These are phyloP conservation scores for Acestrorhynchus altus DNA, from an alignment of 2,797 vertebrate species.

Conservation along the genomic window DNA sequence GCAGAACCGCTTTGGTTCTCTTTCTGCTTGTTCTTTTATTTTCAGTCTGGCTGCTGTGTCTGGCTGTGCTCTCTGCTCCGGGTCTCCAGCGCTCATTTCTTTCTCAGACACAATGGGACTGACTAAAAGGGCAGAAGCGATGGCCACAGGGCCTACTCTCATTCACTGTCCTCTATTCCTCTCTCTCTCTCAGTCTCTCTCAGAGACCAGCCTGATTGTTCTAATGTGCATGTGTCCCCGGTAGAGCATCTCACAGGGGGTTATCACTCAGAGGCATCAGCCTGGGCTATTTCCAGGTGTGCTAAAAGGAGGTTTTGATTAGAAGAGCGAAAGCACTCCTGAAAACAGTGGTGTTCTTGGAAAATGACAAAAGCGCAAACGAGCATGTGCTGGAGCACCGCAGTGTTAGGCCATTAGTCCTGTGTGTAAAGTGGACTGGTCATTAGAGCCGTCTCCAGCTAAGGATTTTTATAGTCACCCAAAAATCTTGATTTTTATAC, in stretches of 20 bases:
- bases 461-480: no score
- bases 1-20: neutral
- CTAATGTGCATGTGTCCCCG: slow-evolving; percentile 32
- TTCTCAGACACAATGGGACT: slow-evolving; percentile 70
- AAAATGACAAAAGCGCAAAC: neutral
- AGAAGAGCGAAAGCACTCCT: neutral
- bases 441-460: neutral
- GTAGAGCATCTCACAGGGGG: slow-evolving; percentile 9
- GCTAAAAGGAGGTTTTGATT: neutral
- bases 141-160: slow-evolving; percentile 59
- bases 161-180: slow-evolving; percentile 58
- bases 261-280: slow-evolving; percentile 25
- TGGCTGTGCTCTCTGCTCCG: slow-evolving; percentile 37
- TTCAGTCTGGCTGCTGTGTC: slow-evolving; percentile 36
- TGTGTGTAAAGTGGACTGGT: neutral
- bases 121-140: slow-evolving; percentile 74
- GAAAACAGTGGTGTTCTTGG: neutral
- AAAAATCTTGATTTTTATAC: no score
- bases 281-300: neutral
- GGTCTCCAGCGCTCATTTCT: slow-evolving; percentile 52
- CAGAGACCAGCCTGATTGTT: slow-evolving; percentile 25
- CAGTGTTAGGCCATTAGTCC: neutral
- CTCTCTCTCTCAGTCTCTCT: neutral
- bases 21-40: slow-evolving; percentile 16
- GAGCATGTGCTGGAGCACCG: neutral